Evolutionary conservation across 2,113 vertebrate species (phyloP).

Genomic region (Irena cyanogastra): DNA sequence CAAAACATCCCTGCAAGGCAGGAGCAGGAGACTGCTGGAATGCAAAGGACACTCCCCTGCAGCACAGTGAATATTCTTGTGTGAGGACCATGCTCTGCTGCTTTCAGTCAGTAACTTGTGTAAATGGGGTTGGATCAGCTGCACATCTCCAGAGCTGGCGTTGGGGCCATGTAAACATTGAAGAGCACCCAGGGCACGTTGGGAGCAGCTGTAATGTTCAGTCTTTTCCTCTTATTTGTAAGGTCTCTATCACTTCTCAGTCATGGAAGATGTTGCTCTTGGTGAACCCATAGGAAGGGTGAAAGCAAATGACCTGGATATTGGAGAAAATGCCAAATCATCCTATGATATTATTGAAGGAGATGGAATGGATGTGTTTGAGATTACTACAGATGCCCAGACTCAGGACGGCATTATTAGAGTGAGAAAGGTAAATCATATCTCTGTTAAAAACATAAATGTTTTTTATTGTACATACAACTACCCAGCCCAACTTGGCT

Average conservation of each 20-base stretch:
- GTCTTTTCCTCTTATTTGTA: conserved; percentile 40
- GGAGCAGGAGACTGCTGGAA: neutral
- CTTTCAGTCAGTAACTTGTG: neutral
- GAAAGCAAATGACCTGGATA: conserved; percentile 91
- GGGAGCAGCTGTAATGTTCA: neutral
- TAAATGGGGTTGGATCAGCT: neutral
- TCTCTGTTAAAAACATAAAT: neutral
- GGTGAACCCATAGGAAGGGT: conserved; percentile 89
- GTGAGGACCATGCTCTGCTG: neutral
- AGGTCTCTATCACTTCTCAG: conserved; percentile 95
- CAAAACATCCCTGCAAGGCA: neutral
- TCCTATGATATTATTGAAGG: conserved; percentile 92
- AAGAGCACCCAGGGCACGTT: neutral
- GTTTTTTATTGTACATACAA: neutral
- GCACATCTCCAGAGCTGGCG: neutral
- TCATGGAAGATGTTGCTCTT: conserved; percentile 86
- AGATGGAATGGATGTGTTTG: conserved; percentile 88
- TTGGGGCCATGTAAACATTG: neutral
- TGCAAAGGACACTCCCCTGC: neutral
- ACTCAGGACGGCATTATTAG: conserved; percentile 91
- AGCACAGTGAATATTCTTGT: neutral
- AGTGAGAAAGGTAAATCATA: conserved; percentile 84
- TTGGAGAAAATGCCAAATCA: conserved; percentile 91
- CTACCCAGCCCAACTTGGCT: neutral
- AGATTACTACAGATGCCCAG: conserved; percentile 86